Percentiles rank a stretch among this genome's conserved stretches.
These are phyloP conservation scores for Formica selysi DNA, from an alignment of 1,140 invertebrate genomes.

Conservation along the genomic window DNA sequence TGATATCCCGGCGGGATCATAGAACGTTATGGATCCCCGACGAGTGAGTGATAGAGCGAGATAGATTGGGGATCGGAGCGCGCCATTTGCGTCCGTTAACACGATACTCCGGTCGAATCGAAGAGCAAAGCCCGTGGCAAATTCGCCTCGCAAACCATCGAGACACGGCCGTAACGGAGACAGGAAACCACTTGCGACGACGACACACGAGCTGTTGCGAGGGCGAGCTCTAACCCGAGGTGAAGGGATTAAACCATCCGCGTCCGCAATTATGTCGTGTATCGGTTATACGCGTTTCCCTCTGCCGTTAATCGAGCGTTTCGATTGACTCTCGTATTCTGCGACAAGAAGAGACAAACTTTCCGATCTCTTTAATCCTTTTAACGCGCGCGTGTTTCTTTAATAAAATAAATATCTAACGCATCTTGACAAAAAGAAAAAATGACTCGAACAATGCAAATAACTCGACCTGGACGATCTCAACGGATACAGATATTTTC, in stretches of 20 bases:
- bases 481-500: neutral
- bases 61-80: constrained; percentile 56
- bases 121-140: constrained; percentile 42
- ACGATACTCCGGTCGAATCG: constrained; percentile 55
- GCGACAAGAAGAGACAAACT: neutral
- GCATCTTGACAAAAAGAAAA: too few relatives aligned
- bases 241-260: constrained; percentile 58
- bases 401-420: neutral
- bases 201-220: constrained; percentile 45
- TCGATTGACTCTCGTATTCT: constrained; percentile 1
- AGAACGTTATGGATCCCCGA: constrained; percentile 19
- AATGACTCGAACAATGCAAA: neutral
- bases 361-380: neutral
- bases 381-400: neutral
- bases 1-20: constrained; percentile 22
- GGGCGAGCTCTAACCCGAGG: constrained; percentile 52
- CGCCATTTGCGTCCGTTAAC: constrained; percentile 65
- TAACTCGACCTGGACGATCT: neutral
- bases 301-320: neutral
- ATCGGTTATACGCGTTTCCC: constrained; percentile 50
- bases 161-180: constrained; percentile 18
- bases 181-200: constrained; percentile 43
- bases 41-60: constrained; percentile 48
- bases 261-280: constrained; percentile 48
- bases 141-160: constrained; percentile 26